Percentiles rank a stretch among this genome's conserved stretches.
Evolutionary conservation across 2,113 vertebrate species (phyloP).

Genomic region (Hippocampus barbouri): DNA sequence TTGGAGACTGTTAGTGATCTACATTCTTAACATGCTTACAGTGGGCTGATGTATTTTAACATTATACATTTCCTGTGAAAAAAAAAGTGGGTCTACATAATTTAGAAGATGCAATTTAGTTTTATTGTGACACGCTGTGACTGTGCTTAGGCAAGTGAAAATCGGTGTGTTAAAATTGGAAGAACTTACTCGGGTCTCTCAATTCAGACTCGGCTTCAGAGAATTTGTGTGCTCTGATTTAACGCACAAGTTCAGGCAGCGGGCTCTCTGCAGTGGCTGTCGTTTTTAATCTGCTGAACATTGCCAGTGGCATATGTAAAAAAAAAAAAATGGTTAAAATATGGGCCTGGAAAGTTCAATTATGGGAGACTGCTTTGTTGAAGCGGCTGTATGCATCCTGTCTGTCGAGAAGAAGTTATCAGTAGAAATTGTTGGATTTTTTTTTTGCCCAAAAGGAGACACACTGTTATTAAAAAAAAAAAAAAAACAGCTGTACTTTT

Average conservation of each 20-base stretch:
- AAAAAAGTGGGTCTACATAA: too few relatives aligned
- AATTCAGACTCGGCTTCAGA: background rate
- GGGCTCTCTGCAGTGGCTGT: background rate
- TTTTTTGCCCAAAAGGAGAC: background rate
- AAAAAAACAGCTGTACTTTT: too few relatives aligned
- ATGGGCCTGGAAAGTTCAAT: background rate
- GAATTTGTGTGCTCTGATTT: background rate
- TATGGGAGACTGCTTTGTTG: background rate
- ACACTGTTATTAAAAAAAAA: too few relatives aligned
- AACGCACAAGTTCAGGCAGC: background rate
- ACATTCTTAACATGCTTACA: too few relatives aligned
- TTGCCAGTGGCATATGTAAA: background rate
- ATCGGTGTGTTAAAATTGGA: background rate
- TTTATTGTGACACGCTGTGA: too few relatives aligned
- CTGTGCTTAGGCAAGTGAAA: background rate
- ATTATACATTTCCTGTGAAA: too few relatives aligned
- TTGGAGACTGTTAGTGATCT: too few relatives aligned
- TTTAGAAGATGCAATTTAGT: too few relatives aligned
- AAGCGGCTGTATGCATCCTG: background rate
- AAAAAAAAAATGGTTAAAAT: background rate
- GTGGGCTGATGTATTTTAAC: too few relatives aligned
- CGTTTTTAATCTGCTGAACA: background rate
- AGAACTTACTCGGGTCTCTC: background rate
- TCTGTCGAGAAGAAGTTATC: background rate
- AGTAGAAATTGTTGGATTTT: background rate